Percentiles rank a stretch among this genome's conserved stretches.
Evolutionary conservation across 2,113 vertebrate genomes (phyloP).

Genomic region (Ailuropoda melanoleuca): DNA sequence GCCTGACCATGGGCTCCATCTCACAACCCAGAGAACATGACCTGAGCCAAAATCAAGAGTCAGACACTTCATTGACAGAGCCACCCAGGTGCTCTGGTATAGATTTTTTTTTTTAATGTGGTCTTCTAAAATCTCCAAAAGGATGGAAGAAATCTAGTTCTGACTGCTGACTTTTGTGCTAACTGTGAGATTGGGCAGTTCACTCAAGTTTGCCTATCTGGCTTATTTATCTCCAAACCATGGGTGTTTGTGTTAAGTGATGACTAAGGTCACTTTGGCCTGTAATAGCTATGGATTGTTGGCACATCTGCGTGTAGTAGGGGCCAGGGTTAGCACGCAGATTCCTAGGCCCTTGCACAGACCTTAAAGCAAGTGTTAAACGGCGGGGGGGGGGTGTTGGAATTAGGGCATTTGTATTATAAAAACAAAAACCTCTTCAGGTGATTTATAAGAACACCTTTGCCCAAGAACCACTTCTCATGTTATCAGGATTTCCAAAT

Average conservation of each 20-base stretch:
- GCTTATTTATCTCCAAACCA: background rate
- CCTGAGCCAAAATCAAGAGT: background rate
- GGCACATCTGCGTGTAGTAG: background rate
- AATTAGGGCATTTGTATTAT: background rate
- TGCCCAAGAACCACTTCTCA: background rate
- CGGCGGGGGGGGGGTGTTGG: fast-evolving
- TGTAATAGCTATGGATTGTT: background rate
- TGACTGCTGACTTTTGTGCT: background rate
- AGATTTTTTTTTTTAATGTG: background rate
- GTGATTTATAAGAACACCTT: background rate
- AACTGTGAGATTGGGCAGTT: background rate
- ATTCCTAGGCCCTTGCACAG: background rate
- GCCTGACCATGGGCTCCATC: background rate
- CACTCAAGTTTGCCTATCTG: background rate
- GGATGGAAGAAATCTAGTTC: background rate
- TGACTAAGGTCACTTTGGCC: background rate
- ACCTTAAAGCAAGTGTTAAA: background rate
- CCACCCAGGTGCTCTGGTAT: background rate
- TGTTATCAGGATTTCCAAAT: background rate
- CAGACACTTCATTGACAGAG: background rate
- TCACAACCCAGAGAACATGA: background rate
- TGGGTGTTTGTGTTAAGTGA: background rate
- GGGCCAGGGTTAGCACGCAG: background rate
- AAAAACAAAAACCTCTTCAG: background rate
- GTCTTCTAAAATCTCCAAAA: background rate